These are phyloP conservation scores for Polypterus senegalus DNA, from an alignment of 2,113 vertebrate species.

Conservation along the genomic window DNA sequence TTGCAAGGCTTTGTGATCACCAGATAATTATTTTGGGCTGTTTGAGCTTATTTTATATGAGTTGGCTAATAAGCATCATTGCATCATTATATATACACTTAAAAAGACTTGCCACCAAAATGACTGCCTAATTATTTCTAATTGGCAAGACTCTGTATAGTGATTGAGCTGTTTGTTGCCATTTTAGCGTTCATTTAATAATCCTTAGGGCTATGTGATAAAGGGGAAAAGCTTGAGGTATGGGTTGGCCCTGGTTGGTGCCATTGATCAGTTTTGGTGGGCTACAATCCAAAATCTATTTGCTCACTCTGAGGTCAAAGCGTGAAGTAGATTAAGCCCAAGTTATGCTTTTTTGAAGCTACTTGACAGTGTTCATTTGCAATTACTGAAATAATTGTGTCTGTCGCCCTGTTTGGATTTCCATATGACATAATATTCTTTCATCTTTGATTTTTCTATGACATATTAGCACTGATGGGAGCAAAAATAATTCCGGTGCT, in stretches of 20 bases:
- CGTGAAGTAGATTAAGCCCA: constrained; percentile 52
- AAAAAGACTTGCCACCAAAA: constrained; percentile 97
- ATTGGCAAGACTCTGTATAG: constrained; percentile 95
- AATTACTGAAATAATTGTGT: constrained; percentile 72
- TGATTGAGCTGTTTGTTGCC: constrained; percentile 93
- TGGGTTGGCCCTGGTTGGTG: constrained; percentile 53
- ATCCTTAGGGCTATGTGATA: constrained; percentile 73
- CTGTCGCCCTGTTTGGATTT: constrained; percentile 64
- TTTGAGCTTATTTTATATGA: constrained; percentile 78
- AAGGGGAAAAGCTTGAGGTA: constrained; percentile 54
- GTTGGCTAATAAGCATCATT: constrained; percentile 97
- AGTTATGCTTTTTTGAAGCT: constrained; percentile 62
- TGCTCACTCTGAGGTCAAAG: constrained; percentile 61
- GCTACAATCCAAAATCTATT: constrained; percentile 58
- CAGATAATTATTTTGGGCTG: constrained; percentile 96
- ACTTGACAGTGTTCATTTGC: constrained; percentile 66
- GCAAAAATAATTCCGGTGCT: constrained; percentile 28
- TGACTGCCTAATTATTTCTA: constrained; percentile 99
- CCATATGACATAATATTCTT: constrained; percentile 43
- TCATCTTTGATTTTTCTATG: constrained; percentile 47
- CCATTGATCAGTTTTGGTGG: constrained; percentile 63
- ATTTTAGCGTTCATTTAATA: constrained; percentile 82
- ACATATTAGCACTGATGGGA: constrained; percentile 38
- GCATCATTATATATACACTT: constrained; percentile 98
- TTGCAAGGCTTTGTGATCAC: constrained; percentile 93